Evolutionary conservation across 2,113 vertebrate genomes (phyloP).

Genomic region (Platichthys stellatus): DNA sequence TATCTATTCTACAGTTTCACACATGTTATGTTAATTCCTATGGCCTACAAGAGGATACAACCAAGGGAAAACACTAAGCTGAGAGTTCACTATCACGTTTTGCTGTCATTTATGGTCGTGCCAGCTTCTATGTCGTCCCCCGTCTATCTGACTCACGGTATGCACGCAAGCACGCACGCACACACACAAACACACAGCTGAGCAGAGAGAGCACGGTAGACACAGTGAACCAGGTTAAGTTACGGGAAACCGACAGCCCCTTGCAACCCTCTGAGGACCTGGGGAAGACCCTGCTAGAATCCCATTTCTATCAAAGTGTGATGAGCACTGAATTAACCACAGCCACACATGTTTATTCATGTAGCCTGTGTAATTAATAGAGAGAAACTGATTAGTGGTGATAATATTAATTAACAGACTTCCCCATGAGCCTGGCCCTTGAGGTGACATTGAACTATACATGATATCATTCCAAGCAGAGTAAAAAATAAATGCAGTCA

Average conservation of each 20-base stretch:
- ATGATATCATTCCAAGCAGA: constrained; percentile 16
- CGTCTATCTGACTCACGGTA: no score
- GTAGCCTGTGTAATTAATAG: constrained; percentile 1
- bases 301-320: not conserved
- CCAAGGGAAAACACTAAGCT: not conserved
- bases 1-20: not conserved
- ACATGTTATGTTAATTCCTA: no score
- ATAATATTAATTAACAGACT: constrained; percentile 4
- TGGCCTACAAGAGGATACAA: no score
- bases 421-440: not conserved
- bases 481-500: constrained; percentile 19
- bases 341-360: constrained; percentile 10
- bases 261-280: not conserved
- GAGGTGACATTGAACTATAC: constrained; percentile 6
- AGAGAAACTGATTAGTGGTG: constrained; percentile 6
- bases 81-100: not conserved
- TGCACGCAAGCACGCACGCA: not conserved
- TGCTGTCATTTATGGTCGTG: not conserved
- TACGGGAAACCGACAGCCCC: not conserved
- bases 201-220: not conserved
- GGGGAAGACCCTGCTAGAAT: not conserved
- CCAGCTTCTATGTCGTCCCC: no score
- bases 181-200: not conserved
- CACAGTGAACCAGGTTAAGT: not conserved
- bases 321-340: not conserved